Percentiles rank a stretch among this genome's conserved stretches.
These are phyloP conservation scores for Oreochromis mossambicus DNA, from an alignment of 2,797 vertebrate genomes.

Conservation along the genomic window DNA sequence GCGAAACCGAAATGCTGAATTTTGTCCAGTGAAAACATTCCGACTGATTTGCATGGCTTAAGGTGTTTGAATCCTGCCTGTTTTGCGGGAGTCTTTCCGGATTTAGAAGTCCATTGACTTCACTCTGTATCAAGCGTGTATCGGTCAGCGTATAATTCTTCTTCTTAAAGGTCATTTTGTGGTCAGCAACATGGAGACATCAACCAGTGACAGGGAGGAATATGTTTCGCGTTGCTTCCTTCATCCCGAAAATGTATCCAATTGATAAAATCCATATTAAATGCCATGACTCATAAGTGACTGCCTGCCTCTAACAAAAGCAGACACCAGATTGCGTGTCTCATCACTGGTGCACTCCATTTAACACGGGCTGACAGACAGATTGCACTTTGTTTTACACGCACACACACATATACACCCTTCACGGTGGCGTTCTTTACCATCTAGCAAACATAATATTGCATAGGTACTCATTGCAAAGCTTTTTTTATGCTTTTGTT, in stretches of 20 bases:
- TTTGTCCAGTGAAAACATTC: conserved; percentile 1
- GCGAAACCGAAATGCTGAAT: conserved; percentile 1
- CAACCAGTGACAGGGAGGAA: conserved; percentile 6
- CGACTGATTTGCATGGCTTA: conserved; percentile 24
- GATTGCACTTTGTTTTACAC: conserved; percentile 72
- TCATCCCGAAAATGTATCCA: conserved; percentile 37
- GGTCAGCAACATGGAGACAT: conserved; percentile 21
- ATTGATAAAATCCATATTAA: conserved; percentile 51
- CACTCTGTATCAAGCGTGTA: background rate
- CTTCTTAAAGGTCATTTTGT: conserved; percentile 27
- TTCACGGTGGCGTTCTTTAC: conserved; percentile 61
- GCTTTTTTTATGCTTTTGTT: conserved; percentile 46
- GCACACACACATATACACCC: conserved; percentile 1
- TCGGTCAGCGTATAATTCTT: background rate
- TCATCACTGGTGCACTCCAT: conserved; percentile 66
- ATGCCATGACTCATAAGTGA: conserved; percentile 49
- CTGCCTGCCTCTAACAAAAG: conserved; percentile 35
- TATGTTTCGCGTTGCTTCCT: conserved; percentile 25
- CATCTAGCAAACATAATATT: conserved; percentile 50
- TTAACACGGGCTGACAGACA: conserved; percentile 70
- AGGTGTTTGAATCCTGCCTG: conserved; percentile 12
- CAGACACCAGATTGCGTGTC: conserved; percentile 65
- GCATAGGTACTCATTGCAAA: conserved; percentile 46
- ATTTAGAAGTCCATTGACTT: conserved; percentile 15
- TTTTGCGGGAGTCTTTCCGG: conserved; percentile 2